These are phyloP conservation scores for Glandiceps talaboti DNA, from an alignment of 53 echinoderm and acorn worm genomes.

Conservation along the genomic window DNA sequence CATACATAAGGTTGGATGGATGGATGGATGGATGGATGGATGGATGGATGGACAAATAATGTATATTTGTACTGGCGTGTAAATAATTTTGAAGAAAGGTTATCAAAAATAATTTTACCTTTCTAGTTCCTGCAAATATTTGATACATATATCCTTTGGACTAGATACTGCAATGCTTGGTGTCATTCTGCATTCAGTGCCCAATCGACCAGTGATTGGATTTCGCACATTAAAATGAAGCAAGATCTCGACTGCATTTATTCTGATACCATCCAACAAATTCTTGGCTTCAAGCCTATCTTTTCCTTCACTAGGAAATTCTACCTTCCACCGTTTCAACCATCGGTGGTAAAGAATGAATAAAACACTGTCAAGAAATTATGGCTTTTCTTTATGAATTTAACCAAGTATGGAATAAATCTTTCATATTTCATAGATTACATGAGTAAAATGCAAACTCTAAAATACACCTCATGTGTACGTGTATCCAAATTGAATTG, in stretches of 20 bases:
- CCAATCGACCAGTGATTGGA: neutral
- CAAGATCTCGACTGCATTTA: neutral
- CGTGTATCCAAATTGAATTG: neutral
- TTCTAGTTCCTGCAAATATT: neutral
- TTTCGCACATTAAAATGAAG: neutral
- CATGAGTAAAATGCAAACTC: neutral
- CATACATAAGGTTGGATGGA: too few species aligned
- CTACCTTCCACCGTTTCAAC: neutral
- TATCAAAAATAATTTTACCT: too few species aligned
- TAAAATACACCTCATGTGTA: neutral
- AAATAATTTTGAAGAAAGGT: too few species aligned
- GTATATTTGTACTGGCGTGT: too few species aligned
- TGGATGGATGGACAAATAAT: too few species aligned
- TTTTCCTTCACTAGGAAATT: neutral
- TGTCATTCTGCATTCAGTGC: neutral
- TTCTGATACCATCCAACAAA: neutral
- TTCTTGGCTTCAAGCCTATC: neutral
- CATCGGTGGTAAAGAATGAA: too few species aligned
- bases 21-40: too few species aligned
- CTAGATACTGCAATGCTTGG: neutral
- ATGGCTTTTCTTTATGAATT: too few species aligned
- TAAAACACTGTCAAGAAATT: too few species aligned
- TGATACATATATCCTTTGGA: neutral
- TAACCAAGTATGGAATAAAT: too few species aligned
- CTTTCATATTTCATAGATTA: too few species aligned